These are phyloP conservation scores for Intellagama lesueurii DNA, from an alignment of 2,797 vertebrate species.

Conservation along the genomic window DNA sequence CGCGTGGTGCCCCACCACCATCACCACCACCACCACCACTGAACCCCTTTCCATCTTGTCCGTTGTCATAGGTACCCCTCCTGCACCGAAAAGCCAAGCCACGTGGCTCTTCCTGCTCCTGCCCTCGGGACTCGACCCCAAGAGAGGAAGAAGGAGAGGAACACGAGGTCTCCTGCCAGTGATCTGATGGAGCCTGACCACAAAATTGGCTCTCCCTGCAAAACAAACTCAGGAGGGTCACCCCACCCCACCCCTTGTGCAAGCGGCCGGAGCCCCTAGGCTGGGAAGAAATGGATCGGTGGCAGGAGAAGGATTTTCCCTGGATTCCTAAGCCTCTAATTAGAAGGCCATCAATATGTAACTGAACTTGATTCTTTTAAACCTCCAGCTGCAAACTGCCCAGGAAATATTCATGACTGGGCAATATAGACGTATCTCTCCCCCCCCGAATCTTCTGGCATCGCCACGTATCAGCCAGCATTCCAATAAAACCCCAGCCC, in stretches of 20 bases:
- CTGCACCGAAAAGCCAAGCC: slow-evolving; percentile 38
- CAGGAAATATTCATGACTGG: background rate
- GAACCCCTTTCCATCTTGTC: background rate
- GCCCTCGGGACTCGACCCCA: slow-evolving; percentile 31
- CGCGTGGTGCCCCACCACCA: background rate
- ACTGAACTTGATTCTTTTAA: background rate
- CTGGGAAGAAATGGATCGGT: slow-evolving; percentile 41
- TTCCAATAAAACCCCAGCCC: too few relatives aligned
- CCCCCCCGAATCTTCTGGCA: slow-evolving; percentile 8
- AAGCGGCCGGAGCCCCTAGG: slow-evolving; percentile 35
- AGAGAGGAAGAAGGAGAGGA: slow-evolving; percentile 65
- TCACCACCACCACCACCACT: too few relatives aligned
- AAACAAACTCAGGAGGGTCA: slow-evolving; percentile 43
- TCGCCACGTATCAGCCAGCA: background rate
- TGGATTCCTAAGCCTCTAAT: slow-evolving; percentile 46
- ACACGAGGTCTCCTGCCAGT: background rate
- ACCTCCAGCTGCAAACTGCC: too few relatives aligned
- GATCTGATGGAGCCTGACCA: too few relatives aligned
- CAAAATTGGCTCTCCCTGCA: too few relatives aligned
- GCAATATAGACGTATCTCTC: background rate
- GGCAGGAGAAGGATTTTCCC: slow-evolving; percentile 49
- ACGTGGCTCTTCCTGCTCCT: slow-evolving; percentile 25
- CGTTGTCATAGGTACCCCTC: fast-evolving
- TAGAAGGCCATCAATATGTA: slow-evolving; percentile 34
- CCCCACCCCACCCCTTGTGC: slow-evolving; percentile 18